Percentiles rank a stretch among this genome's conserved stretches.
These are phyloP conservation scores for Telmatherina bonti DNA, from an alignment of 2,797 vertebrate species.

Conservation along the genomic window DNA sequence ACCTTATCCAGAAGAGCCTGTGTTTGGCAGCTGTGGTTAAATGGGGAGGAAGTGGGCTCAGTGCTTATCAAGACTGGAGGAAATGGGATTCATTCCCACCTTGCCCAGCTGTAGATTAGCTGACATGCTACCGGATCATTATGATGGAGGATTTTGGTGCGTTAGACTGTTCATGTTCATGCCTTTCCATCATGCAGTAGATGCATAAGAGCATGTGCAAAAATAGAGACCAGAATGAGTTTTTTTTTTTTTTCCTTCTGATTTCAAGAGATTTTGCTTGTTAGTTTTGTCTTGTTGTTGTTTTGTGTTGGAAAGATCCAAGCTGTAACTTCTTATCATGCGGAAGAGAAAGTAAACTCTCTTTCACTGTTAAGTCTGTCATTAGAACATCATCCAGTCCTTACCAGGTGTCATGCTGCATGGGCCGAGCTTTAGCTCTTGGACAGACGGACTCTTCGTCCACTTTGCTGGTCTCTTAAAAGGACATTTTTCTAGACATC, in stretches of 20 bases:
- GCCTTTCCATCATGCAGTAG: slow-evolving; percentile 17
- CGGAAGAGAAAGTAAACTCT: not conserved
- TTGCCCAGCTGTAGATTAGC: slow-evolving; percentile 65
- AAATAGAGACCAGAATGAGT: slow-evolving; percentile 19
- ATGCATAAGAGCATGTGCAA: slow-evolving; percentile 26
- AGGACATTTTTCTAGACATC: too few relatives aligned
- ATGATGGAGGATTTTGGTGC: slow-evolving; percentile 48
- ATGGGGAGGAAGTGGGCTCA: slow-evolving; percentile 82
- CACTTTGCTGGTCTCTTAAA: not conserved
- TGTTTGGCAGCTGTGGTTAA: slow-evolving; percentile 71
- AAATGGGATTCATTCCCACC: slow-evolving; percentile 84
- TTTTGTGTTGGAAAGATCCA: too few relatives aligned
- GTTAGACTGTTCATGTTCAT: slow-evolving; percentile 52
- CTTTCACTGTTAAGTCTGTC: not conserved
- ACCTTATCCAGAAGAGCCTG: slow-evolving; percentile 58
- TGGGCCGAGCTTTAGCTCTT: not conserved
- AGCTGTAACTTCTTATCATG: too few relatives aligned
- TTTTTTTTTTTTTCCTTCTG: slow-evolving; percentile 52
- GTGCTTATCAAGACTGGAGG: slow-evolving; percentile 73
- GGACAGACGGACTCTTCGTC: not conserved
- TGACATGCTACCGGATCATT: slow-evolving; percentile 62
- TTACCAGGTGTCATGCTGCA: not conserved
- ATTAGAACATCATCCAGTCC: not conserved
- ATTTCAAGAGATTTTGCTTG: too few relatives aligned
- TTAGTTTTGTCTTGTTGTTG: too few relatives aligned